Base-by-base conservation (phyloP, 2,888 invertebrate genomes). In the Netelia virgata region DNA sequence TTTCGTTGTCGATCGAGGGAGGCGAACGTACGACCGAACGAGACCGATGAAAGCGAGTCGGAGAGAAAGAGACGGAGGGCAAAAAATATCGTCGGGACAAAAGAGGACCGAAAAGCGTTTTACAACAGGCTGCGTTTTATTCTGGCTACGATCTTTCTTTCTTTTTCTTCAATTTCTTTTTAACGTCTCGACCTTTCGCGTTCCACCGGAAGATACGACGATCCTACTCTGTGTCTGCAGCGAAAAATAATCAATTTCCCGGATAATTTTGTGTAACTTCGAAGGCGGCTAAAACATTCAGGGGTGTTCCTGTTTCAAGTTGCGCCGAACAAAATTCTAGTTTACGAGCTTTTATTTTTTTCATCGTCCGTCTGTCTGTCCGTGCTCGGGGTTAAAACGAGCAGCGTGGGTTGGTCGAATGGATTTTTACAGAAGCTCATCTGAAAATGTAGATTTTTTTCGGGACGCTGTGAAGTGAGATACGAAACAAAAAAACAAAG, bases 381-480 rank as follows among this genome's bases (percentile, higher is more conserved):
- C 50, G 9, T 61, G 9, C 28, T 61, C 3, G 69, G n/a, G 76
- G 1, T 3, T 5, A 1, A 20, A 53, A 10, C 14, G 18, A 36
- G 43, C 64, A n/a, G 16, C 47, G 57, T 28, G 55, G 14, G 16
- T 50, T 43, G 63, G 43, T 82, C 47, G 82, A 78, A 64, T 55
- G 63, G 78, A 80, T 70, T 80, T 85, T 85, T 73, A 64, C 70
- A 61, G 75, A 86, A 86, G 79, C 82, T 83, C 85, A 87, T 87
- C 78, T 79, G 57, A 59, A 79, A 84, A 86, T 87, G 84, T 86
- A 85, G 82, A 87, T 86, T 87, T 66, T 66, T 41, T 68, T 14
- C 53, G 53, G 64, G 57, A 47, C 18, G 43, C 14, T 20, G 5
- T 20, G 20, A 18, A 69, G 59, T 20, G 66, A 10, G 20, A 14